These are phyloP conservation scores for Acipenser transmontanus DNA, from an alignment of 2,797 vertebrate genomes.

Conservation along the genomic window DNA sequence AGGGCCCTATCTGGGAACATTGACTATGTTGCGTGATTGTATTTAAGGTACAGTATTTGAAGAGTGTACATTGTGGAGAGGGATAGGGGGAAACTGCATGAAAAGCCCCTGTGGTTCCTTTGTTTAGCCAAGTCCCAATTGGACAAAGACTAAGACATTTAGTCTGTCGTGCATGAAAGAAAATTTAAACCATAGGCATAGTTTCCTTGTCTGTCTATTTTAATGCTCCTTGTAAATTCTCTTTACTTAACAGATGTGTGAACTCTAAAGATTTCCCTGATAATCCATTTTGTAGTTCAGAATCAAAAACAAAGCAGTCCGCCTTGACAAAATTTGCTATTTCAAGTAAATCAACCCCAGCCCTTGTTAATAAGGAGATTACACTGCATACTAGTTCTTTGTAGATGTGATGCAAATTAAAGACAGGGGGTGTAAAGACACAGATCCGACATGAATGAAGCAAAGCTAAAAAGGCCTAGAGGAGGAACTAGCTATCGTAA, in stretches of 20 bases:
- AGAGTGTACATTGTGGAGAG: slow-evolving; percentile 43
- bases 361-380: slow-evolving; percentile 95
- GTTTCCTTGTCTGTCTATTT: slow-evolving; percentile 68
- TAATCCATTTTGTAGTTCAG: slow-evolving; percentile 96
- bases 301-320: slow-evolving; percentile 90
- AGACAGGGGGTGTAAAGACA: slow-evolving; percentile 78
- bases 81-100: slow-evolving; percentile 47
- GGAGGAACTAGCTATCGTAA: slow-evolving; percentile 68
- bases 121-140: slow-evolving; percentile 55
- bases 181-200: slow-evolving; percentile 61
- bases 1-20: slow-evolving; percentile 25
- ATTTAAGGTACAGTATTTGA: slow-evolving; percentile 28
- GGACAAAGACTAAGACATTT: slow-evolving; percentile 60
- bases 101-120: slow-evolving; percentile 65
- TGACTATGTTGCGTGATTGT: not conserved
- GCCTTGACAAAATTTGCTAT: slow-evolving; percentile 86
- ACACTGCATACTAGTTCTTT: slow-evolving; percentile 81
- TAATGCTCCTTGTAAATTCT: slow-evolving; percentile 80
- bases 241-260: slow-evolving; percentile 70
- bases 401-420: slow-evolving; percentile 81
- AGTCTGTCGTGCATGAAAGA: slow-evolving; percentile 61
- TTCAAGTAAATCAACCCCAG: slow-evolving; percentile 83
- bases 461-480: slow-evolving; percentile 68
- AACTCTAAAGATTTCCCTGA: slow-evolving; percentile 71
- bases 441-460: slow-evolving; percentile 84